Evolutionary conservation across 2,888 invertebrate genomes (phyloP).

Genomic region (Drosophila melanocephala): DNA sequence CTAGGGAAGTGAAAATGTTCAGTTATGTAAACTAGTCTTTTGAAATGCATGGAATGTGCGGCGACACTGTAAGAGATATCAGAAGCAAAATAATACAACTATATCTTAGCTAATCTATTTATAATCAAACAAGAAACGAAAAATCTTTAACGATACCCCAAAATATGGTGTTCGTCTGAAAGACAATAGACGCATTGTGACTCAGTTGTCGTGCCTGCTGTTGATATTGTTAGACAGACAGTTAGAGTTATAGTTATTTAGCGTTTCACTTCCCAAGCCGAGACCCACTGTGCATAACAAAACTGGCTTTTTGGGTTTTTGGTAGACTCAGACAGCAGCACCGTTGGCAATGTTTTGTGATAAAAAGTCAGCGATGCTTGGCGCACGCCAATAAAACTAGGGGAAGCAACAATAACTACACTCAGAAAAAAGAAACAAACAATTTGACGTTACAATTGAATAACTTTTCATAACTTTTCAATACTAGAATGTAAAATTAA

Average conservation of each 20-base stretch:
- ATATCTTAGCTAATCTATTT: conserved; percentile 42
- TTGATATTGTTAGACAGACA: conserved; percentile 16
- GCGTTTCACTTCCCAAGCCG: conserved; percentile 26
- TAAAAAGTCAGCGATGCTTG: conserved; percentile 70
- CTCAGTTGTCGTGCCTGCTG: conserved; percentile 10
- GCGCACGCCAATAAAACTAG: conserved; percentile 68
- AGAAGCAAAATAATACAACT: neutral
- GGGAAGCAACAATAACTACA: conserved; percentile 8
- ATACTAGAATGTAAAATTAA: too few relatives aligned
- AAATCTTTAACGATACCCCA: conserved; percentile 7
- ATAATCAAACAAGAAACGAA: conserved; percentile 41
- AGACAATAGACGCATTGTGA: conserved; percentile 54
- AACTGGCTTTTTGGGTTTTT: conserved; percentile 57
- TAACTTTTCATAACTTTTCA: neutral
- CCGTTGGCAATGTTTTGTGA: conserved; percentile 66
- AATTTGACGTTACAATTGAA: neutral
- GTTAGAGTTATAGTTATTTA: conserved; percentile 32
- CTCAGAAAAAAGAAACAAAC: neutral
- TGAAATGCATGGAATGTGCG: neutral
- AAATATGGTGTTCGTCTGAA: conserved; percentile 26
- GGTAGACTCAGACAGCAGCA: conserved; percentile 26
- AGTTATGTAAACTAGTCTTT: neutral
- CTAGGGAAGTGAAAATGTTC: neutral
- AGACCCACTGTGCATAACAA: conserved; percentile 74
- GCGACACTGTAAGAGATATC: neutral